phyloP scores from a whole-genome alignment of 2,113 vertebrate species.

The Emydura subglobosa region DNA sequence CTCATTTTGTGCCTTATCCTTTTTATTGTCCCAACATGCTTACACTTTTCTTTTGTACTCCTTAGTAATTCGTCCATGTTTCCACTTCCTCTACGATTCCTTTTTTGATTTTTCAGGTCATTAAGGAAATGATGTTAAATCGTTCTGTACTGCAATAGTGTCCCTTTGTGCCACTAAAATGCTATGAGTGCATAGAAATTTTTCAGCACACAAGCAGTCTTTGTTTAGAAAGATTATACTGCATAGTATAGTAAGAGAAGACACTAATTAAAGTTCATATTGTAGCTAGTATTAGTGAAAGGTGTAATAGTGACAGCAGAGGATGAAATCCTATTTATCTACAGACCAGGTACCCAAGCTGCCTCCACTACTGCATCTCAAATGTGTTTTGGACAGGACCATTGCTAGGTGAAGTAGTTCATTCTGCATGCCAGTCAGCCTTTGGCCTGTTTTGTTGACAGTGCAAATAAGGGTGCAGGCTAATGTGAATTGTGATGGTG shows the following conservation, averaged over 20 bases:
- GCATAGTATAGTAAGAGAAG: not conserved
- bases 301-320: not conserved
- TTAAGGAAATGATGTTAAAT: not conserved
- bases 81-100: not conserved
- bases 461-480: not conserved
- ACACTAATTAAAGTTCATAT: not conserved
- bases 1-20: not conserved
- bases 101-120: not conserved
- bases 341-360: not conserved
- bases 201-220: accelerated
- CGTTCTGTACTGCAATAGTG: not conserved
- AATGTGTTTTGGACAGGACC: accelerated
- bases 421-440: not conserved
- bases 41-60: not conserved
- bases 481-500: not conserved
- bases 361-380: not conserved
- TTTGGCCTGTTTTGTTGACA: not conserved
- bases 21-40: not conserved
- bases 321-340: not conserved
- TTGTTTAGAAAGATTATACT: not conserved
- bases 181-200: not conserved
- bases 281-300: not conserved
- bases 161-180: not conserved
- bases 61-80: not conserved
- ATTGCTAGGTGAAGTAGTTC: not conserved